Evolutionary conservation across 2,113 vertebrate genomes (phyloP).

Genomic region (Hemichromis elongatus): DNA sequence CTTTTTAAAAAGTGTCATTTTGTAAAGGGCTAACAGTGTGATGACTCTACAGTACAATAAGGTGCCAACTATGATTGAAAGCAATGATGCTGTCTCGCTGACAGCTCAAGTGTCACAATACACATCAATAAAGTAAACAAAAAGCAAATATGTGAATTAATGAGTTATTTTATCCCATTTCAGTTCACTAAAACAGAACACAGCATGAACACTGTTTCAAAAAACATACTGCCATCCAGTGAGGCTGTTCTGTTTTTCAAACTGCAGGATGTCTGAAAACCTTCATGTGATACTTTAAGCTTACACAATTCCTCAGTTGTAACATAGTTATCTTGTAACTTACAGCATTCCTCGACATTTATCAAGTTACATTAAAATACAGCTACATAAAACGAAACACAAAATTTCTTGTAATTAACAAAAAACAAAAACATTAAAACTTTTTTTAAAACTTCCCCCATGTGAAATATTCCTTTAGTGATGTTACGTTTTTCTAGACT

Average conservation of each 20-base stretch:
- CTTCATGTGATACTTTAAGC: not conserved
- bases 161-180: not conserved
- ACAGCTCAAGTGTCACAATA: conserved; percentile 22
- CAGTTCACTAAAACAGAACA: conserved; percentile 28
- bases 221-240: not conserved
- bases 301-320: not conserved
- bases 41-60: conserved; percentile 38
- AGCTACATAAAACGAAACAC: not conserved
- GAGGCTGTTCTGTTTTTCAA: conserved; percentile 11
- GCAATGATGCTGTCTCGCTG: not conserved
- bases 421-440: not conserved
- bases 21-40: conserved; percentile 28
- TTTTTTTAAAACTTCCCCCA: not conserved
- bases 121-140: conserved; percentile 16
- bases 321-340: not conserved
- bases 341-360: not conserved
- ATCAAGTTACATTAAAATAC: not conserved
- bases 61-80: conserved; percentile 18
- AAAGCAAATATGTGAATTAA: conserved; percentile 28
- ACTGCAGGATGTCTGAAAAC: not conserved
- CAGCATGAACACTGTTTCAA: not conserved
- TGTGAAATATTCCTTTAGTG: not conserved
- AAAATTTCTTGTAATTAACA: not conserved
- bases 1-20: not conserved
- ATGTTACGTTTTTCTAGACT: not conserved